Evolutionary conservation across 2,113 vertebrate species (phyloP).

Genomic region (Gopherus evgoodei): DNA sequence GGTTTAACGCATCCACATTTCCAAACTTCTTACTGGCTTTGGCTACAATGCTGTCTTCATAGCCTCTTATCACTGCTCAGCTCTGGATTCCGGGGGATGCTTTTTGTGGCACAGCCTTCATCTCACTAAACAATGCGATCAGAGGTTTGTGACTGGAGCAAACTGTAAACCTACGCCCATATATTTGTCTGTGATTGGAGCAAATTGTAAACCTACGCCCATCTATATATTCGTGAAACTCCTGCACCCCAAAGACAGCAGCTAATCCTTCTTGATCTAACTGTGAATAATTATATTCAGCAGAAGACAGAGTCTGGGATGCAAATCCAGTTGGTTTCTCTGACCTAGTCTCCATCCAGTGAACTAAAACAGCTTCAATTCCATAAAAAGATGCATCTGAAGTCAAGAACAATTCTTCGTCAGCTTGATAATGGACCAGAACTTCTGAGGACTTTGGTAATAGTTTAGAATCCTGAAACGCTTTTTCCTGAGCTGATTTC

Average conservation of each 20-base stretch:
- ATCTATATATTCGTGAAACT: neutral
- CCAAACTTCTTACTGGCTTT: neutral
- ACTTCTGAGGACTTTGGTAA: no score
- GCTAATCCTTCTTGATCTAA: neutral
- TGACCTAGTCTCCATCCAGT: no score
- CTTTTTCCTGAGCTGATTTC: no score
- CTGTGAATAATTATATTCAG: neutral
- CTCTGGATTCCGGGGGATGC: neutral
- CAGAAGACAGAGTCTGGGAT: no score
- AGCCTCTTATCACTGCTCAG: neutral
- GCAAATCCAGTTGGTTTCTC: no score
- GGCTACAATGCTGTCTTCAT: neutral
- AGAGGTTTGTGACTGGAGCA: slow-evolving; percentile 17
- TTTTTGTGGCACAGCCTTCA: neutral
- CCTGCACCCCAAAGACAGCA: slow-evolving; percentile 11
- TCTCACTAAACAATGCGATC: neutral
- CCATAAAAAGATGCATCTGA: no score
- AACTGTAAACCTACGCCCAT: neutral
- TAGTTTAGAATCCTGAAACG: no score
- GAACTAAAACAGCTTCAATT: neutral
- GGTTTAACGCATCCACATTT: neutral
- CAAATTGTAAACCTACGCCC: no score
- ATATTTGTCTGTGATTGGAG: neutral
- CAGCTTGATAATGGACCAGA: no score
- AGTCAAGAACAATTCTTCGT: no score